These are phyloP conservation scores for Meloidogyne hapla DNA, from an alignment of 1,140 invertebrate genomes.

Conservation along the genomic window DNA sequence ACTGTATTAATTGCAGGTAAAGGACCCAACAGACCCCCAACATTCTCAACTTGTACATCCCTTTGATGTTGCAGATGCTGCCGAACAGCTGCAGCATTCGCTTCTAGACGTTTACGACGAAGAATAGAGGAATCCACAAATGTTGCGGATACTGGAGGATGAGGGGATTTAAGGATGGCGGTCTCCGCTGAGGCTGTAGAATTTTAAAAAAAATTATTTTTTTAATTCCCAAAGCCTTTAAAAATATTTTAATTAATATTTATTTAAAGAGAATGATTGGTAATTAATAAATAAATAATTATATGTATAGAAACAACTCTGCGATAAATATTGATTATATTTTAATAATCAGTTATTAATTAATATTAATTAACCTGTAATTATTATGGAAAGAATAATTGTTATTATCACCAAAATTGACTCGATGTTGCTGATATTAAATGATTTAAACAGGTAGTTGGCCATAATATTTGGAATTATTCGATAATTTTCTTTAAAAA, in stretches of 20 bases:
- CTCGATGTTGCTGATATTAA: not conserved
- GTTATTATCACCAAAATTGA: not conserved
- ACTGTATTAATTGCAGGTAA: not conserved
- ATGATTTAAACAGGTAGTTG: too few relatives aligned
- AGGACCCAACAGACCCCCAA: not conserved
- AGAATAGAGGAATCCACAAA: not conserved
- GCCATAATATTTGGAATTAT: not conserved
- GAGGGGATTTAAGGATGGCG: not conserved
- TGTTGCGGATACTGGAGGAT: not conserved
- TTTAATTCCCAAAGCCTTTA: not conserved
- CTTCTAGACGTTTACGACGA: not conserved
- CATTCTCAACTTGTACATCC: not conserved
- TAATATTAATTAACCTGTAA: not conserved
- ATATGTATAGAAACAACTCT: too few relatives aligned
- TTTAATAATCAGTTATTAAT: too few relatives aligned
- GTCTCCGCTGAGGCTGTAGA: not conserved
- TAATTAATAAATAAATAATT: too few relatives aligned
- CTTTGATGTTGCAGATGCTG: not conserved
- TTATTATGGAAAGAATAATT: not conserved
- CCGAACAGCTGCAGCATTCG: not conserved
- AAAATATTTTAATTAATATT: too few relatives aligned
- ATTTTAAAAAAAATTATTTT: not conserved
- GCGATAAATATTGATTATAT: too few relatives aligned
- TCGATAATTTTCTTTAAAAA: too few relatives aligned
- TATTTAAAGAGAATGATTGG: too few relatives aligned